A percentile compares a stretch with the other conserved stretches of the same genome.
These are phyloP conservation scores for Stigmatopora argus DNA, from an alignment of 2,113 vertebrate genomes.

Conservation along the genomic window DNA sequence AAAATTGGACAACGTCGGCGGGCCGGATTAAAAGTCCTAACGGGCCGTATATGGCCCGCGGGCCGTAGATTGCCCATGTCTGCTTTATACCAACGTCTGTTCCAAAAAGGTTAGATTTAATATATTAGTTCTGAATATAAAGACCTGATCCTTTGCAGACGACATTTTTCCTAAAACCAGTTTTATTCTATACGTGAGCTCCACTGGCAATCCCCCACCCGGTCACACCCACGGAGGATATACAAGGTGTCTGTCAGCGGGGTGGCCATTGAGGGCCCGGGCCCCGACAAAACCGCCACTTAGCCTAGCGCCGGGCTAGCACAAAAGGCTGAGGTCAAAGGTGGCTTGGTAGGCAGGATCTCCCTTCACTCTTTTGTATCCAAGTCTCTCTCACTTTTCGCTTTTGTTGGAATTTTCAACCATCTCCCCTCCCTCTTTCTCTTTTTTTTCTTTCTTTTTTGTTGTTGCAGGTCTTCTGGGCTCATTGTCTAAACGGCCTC, in stretches of 20 bases:
- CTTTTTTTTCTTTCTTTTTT: conserved; percentile 21
- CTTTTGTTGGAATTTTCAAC: conserved; percentile 50
- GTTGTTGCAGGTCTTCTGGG: conserved; percentile 94
- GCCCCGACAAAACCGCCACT: conserved; percentile 87
- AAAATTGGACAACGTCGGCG: too few species aligned
- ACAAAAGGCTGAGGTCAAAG: conserved; percentile 87
- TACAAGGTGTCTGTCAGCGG: conserved; percentile 92
- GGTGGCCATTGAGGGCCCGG: conserved; percentile 78
- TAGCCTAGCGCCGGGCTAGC: conserved; percentile 80
- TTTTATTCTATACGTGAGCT: conserved; percentile 21
- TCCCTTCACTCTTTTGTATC: conserved; percentile 78
- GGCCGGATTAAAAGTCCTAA: too few species aligned
- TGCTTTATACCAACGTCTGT: not conserved
- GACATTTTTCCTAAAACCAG: not conserved
- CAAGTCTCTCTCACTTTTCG: conserved; percentile 72
- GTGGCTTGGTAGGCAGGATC: conserved; percentile 81
- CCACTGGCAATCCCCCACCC: conserved; percentile 34
- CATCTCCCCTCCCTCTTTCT: conserved; percentile 38
- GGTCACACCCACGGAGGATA: conserved; percentile 71
- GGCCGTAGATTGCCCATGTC: not conserved
- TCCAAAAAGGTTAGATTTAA: not conserved
- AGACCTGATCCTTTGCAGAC: not conserved
- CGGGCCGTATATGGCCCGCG: too few species aligned
- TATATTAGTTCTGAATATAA: not conserved
- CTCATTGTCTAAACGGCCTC: conserved; percentile 99